Percentiles rank a stretch among this genome's conserved stretches.
Evolutionary conservation across 2,888 invertebrate genomes (phyloP).

Genomic region (Exocentrus adspersus): DNA sequence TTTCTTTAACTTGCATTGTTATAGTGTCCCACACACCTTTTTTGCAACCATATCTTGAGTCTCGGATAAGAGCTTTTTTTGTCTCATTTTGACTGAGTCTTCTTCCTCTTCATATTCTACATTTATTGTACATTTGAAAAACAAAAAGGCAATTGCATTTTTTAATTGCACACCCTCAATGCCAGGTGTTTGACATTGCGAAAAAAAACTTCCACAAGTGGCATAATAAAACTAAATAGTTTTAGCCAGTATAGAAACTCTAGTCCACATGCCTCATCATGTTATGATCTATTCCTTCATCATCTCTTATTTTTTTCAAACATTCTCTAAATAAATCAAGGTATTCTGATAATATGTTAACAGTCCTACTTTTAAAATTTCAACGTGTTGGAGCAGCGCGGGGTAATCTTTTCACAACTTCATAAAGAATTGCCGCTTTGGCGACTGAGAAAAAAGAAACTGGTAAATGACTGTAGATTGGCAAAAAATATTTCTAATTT

Average conservation of each 20-base stretch:
- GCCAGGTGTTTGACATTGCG: background rate
- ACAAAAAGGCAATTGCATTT: background rate
- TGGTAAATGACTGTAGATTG: conserved; percentile 26
- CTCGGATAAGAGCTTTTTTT: background rate
- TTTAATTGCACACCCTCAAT: background rate
- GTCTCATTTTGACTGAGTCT: background rate
- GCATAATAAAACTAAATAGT: background rate
- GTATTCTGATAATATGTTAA: conserved; percentile 28
- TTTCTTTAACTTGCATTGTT: background rate
- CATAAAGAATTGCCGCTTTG: conserved; percentile 35
- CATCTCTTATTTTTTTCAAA: conserved; percentile 30
- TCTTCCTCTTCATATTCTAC: background rate
- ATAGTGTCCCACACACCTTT: background rate
- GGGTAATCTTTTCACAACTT: conserved; percentile 36
- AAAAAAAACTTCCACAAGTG: background rate
- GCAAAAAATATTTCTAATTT: conserved; percentile 42
- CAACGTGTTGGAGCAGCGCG: conserved; percentile 34
- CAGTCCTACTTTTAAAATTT: conserved; percentile 44
- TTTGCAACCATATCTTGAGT: background rate
- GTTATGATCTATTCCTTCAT: too few relatives aligned
- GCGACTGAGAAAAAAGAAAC: too few relatives aligned
- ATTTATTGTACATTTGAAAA: too few relatives aligned
- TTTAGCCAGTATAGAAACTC: conserved; percentile 3
- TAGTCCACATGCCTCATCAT: conserved; percentile 27
- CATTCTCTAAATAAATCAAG: conserved; percentile 1